Conservation (phyloP, 2,888 invertebrate genomes). For the Orchesella flavescens region DNA sequence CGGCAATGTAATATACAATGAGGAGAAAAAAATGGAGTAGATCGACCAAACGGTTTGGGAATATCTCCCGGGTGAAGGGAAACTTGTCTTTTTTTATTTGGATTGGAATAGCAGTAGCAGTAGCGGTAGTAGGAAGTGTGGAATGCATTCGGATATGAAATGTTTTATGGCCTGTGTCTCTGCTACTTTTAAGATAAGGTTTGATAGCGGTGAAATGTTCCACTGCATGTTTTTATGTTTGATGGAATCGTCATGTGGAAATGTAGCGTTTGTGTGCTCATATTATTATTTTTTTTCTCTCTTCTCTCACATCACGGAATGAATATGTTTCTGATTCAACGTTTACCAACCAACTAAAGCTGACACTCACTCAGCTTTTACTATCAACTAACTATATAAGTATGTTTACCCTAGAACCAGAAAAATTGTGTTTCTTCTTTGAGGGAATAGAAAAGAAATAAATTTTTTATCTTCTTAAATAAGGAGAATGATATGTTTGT, state of each 20-base stretch:
- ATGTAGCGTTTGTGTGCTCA: not conserved
- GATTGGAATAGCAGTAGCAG: not conserved
- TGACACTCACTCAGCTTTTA: not conserved
- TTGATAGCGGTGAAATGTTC: not conserved
- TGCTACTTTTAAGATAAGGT: not conserved
- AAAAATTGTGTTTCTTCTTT: no score
- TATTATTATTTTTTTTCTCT: not conserved
- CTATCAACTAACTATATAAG: no score
- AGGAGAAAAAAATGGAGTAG: conserved; percentile 53
- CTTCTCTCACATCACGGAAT: not conserved
- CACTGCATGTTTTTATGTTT: not conserved
- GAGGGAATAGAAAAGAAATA: not conserved
- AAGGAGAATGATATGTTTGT: not conserved
- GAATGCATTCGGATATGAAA: not conserved
- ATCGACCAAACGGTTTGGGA: conserved; percentile 61
- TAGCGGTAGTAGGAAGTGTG: not conserved
- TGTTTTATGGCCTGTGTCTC: conserved; percentile 14
- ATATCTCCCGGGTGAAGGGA: conserved; percentile 52
- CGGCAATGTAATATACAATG: conserved; percentile 43
- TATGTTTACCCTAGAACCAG: no score
- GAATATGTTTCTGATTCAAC: not conserved
- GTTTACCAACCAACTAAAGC: not conserved
- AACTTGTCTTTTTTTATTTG: conserved; percentile 3
- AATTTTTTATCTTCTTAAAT: not conserved
- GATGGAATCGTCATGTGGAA: conserved; percentile 1